Evolutionary conservation across 2,113 vertebrate genomes (phyloP).

Genomic region (Agelaius tricolor): DNA sequence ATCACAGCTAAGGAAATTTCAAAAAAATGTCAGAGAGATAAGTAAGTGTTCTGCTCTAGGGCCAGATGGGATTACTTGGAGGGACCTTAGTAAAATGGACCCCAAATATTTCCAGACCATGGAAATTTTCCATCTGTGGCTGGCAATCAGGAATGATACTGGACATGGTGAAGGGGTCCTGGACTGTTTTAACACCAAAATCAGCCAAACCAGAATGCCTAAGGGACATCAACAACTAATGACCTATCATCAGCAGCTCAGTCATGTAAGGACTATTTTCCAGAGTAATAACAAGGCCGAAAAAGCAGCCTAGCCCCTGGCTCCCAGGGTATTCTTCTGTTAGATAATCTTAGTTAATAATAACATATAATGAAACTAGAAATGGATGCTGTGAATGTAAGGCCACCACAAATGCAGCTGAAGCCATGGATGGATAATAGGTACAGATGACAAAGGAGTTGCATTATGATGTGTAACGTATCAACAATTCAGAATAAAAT

Average conservation of each 20-base stretch:
- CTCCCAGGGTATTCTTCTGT: not conserved
- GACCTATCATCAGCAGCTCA: not conserved
- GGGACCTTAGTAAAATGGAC: not conserved
- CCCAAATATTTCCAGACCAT: not conserved
- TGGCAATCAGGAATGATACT: not conserved
- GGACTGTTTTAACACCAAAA: not conserved
- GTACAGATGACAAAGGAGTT: not conserved
- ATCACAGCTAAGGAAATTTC: not conserved
- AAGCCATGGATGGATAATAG: not conserved
- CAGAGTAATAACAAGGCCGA: not conserved
- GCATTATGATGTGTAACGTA: not conserved
- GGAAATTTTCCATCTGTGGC: not conserved
- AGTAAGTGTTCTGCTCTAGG: not conserved
- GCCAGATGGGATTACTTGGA: not conserved
- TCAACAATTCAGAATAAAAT: not conserved
- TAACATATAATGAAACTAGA: not conserved
- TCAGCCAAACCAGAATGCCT: not conserved
- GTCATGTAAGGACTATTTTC: not conserved
- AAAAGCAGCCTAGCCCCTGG: not conserved
- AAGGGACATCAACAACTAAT: not conserved
- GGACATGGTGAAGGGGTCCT: not conserved
- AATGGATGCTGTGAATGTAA: not conserved
- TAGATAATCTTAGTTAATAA: not conserved
- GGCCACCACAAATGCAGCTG: not conserved
- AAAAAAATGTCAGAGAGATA: not conserved